Evolutionary conservation across 2,797 vertebrate species (phyloP), one percentile per base, ranked within the genome.

Genomic region (Astyanax mexicanus): DNA sequence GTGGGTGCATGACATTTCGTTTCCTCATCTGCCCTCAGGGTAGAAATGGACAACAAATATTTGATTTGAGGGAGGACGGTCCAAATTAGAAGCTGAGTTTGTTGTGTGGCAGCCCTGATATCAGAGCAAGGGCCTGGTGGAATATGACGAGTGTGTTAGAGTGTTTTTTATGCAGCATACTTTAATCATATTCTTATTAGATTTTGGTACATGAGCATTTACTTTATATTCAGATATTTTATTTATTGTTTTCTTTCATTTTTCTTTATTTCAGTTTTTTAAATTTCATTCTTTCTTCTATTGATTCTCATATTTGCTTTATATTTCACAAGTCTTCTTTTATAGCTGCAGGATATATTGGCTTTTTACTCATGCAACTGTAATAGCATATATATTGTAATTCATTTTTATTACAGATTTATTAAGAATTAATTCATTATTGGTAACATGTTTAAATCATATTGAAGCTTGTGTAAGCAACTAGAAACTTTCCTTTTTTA

Each of bases 1-100:
- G 23, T 44, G 35, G 60, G 64, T 66, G 62, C 55, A 61, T 78
- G 64, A 73, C 77, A 73, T 73, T 78, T 78, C 67, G 44, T 78
- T 73, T 72, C 61, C 54, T 47, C 44, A 68, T 29, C 68, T 49
- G 37, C 62, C 76, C 77, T 1, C 19, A 45, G 77, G 77, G 19
- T 49, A 44, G 25, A 52, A 52, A 61, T 32, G 37, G 68, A 47
- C 70, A 79, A 70, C 49, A 77, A 64, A 69, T 69, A 68, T 77
- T 66, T 54, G 51, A 19, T 71, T 47, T 38, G 27, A 6, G 44
- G 27, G 11, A 58, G 10, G 23, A 27, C 11, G 68, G 68, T 61
- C 44, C 37, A 52, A 64, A 77, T 55, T 60, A 69, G 35, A 52
- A 40, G 25, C 19, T 13, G 37, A 42, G 5, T 25, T 62, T 42